phyloP scores from a whole-genome alignment of 2,113 vertebrate species.

The Aspidoscelis tigris region DNA sequence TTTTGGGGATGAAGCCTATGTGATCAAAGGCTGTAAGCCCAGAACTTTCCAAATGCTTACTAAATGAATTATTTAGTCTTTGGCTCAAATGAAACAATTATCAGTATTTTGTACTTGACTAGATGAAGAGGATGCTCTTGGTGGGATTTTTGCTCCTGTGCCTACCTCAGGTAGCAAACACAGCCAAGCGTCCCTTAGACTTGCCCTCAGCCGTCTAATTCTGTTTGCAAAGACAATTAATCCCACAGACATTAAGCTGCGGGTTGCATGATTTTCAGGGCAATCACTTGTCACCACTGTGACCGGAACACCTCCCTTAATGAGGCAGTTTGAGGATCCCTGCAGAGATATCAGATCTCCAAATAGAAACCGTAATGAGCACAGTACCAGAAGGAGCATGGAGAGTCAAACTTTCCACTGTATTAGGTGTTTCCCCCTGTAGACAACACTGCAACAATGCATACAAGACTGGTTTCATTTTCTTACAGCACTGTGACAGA shows the following conservation, averaged over 20 bases:
- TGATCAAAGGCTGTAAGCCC: slow-evolving; percentile 32
- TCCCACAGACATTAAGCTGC: slow-evolving; percentile 5
- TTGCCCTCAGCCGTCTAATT: slow-evolving; percentile 8
- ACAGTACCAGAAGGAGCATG: not conserved
- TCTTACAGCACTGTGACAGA: not conserved
- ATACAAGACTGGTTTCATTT: not conserved
- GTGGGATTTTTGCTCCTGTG: not conserved
- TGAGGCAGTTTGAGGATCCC: not conserved
- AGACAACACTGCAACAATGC: not conserved
- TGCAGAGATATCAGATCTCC: not conserved
- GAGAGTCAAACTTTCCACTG: not conserved
- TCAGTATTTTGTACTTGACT: not conserved
- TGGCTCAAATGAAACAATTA: not conserved
- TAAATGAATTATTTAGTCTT: not conserved
- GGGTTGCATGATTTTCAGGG: slow-evolving; percentile 28
- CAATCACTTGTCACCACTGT: slow-evolving; percentile 28
- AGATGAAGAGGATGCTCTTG: not conserved
- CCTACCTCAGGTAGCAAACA: not conserved
- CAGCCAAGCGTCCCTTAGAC: not conserved
- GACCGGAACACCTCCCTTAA: not conserved
- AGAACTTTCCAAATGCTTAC: slow-evolving; percentile 33
- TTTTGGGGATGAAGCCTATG: not conserved
- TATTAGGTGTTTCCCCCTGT: not conserved
- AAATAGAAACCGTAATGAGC: not conserved
- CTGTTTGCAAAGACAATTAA: slow-evolving; percentile 24